A percentile compares a stretch with the other conserved stretches of the same genome.
Conservation (phyloP, 2,113 vertebrate species). For the Astatotilapia flaviijosephi region DNA sequence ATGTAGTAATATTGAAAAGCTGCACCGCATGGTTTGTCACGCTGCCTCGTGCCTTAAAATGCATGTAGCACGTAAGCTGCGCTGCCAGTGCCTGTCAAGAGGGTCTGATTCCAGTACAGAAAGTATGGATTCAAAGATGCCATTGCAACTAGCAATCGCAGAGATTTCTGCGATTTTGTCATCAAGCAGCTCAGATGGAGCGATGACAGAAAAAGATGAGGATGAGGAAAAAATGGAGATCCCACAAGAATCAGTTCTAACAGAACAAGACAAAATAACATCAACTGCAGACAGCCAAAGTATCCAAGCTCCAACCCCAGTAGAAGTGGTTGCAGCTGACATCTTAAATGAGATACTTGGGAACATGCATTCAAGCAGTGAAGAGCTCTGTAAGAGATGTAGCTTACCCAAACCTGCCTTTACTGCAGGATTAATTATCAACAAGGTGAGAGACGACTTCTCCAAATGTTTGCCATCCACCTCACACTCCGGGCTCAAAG, state of each 20-base stretch:
- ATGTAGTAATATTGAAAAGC: no score
- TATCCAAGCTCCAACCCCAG: neutral
- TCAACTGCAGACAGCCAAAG: neutral
- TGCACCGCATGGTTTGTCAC: no score
- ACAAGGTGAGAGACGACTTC: neutral
- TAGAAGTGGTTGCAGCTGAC: neutral
- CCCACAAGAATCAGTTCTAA: neutral
- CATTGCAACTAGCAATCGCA: no score
- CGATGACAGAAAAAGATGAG: neutral
- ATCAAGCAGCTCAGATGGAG: neutral
- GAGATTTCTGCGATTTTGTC: no score
- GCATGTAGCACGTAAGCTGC: no score
- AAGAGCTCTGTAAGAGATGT: neutral
- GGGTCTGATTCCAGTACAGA: no score
- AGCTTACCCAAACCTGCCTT: neutral
- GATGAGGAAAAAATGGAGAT: accelerated
- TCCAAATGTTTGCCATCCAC: neutral
- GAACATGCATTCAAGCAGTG: neutral
- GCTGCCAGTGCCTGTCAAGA: no score
- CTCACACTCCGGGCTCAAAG: accelerated
- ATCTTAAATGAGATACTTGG: neutral
- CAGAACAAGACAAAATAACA: neutral
- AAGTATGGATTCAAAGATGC: no score
- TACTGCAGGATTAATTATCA: neutral
- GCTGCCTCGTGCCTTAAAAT: no score